A percentile compares a stretch with the other conserved stretches of the same genome.
Conservation (phyloP, 2,888 invertebrate species). For the Ophonus ardosiacus region DNA sequence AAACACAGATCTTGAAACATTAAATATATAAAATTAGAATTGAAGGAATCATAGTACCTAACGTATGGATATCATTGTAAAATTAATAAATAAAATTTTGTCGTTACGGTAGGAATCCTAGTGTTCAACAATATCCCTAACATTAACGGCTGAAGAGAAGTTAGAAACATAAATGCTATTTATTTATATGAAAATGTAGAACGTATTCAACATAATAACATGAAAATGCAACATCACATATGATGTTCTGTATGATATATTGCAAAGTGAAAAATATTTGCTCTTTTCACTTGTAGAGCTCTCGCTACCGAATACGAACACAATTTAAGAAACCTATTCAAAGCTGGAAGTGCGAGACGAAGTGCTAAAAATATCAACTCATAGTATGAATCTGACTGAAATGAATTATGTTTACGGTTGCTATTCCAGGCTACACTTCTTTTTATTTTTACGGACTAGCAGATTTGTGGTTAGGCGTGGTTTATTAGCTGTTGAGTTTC, state of each 20-base stretch:
- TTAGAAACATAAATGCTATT: too few relatives aligned
- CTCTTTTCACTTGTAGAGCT: neutral
- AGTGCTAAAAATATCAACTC: slow-evolving; percentile 13
- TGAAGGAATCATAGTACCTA: too few relatives aligned
- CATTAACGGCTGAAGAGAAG: too few relatives aligned
- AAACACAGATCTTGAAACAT: too few relatives aligned
- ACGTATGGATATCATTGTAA: too few relatives aligned
- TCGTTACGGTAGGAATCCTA: too few relatives aligned
- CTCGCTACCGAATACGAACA: neutral
- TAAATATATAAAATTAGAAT: too few relatives aligned
- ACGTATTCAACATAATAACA: neutral
- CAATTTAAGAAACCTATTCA: neutral
- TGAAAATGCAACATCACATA: neutral
- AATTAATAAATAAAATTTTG: too few relatives aligned
- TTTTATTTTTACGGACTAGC: neutral
- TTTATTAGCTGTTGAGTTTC: neutral
- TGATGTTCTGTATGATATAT: neutral
- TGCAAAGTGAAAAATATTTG: neutral
- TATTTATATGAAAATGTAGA: neutral
- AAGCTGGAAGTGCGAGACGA: slow-evolving; percentile 9
- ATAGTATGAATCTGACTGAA: slow-evolving; percentile 12
- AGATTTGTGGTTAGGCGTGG: slow-evolving; percentile 5
- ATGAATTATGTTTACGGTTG: slow-evolving; percentile 18
- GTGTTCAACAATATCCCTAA: too few relatives aligned
- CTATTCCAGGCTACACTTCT: neutral